These are phyloP conservation scores for Labia minor DNA, from an alignment of 2,888 invertebrate species.

Conservation along the genomic window DNA sequence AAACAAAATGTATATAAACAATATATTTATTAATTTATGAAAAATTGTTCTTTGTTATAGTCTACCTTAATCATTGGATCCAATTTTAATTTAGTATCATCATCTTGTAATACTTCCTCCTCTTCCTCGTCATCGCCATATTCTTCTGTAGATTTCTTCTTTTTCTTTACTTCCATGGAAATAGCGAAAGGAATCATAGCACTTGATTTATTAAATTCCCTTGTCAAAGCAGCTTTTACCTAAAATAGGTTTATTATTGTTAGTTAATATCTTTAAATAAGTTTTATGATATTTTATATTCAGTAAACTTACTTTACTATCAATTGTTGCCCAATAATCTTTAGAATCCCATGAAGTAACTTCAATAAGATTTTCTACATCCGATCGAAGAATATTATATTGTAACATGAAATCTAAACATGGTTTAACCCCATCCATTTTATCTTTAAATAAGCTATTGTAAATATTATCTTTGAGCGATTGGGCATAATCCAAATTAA, in stretches of 20 bases:
- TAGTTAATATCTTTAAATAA: background rate
- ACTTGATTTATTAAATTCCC: slow-evolving; percentile 79
- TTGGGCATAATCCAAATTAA: slow-evolving; percentile 81
- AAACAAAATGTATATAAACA: background rate
- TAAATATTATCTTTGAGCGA: slow-evolving; percentile 64
- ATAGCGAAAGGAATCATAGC: slow-evolving; percentile 67
- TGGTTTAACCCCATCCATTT: slow-evolving; percentile 57
- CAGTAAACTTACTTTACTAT: slow-evolving; percentile 63
- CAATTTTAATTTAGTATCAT: slow-evolving; percentile 32
- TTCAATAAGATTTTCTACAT: slow-evolving; percentile 80
- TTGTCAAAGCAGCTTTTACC: slow-evolving; percentile 90
- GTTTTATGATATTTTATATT: slow-evolving; percentile 40
- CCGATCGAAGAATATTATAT: slow-evolving; percentile 82
- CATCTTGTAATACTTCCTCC: slow-evolving; percentile 37
- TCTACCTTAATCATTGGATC: slow-evolving; percentile 72
- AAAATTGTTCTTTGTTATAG: no score
- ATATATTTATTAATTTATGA: slow-evolving; percentile 16
- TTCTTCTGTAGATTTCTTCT: slow-evolving; percentile 39
- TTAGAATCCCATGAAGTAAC: slow-evolving; percentile 73
- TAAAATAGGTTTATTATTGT: no score
- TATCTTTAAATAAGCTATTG: slow-evolving; percentile 59
- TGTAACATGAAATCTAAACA: slow-evolving; percentile 64
- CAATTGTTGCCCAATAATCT: slow-evolving; percentile 62
- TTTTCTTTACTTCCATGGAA: slow-evolving; percentile 48
- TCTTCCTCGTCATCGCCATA: slow-evolving; percentile 32